Conservation (phyloP, 37 sponge, comb jelly and placozoan genomes). For the Haliclona indistincta region DNA sequence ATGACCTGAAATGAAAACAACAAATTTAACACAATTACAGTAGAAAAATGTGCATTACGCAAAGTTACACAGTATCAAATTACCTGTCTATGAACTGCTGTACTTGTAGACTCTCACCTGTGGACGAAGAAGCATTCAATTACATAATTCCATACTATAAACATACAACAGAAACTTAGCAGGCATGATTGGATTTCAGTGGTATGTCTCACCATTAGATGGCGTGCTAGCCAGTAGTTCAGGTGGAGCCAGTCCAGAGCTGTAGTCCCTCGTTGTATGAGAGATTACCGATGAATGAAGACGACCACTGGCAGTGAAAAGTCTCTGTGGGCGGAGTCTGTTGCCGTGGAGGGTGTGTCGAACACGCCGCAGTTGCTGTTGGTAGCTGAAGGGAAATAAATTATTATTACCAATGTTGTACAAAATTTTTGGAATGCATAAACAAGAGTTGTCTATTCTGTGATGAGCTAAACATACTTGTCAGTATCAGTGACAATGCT, state of each 20-base stretch:
- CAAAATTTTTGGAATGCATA: too few relatives aligned
- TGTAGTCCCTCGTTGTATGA: not conserved
- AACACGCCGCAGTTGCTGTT: not conserved
- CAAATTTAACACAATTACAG: not conserved
- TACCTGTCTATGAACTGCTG: too few relatives aligned
- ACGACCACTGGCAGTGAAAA: not conserved
- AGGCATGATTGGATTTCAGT: too few relatives aligned
- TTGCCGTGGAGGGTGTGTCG: slow-evolving; percentile 7
- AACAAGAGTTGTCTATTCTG: too few relatives aligned
- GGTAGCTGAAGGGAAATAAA: not conserved
- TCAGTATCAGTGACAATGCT: too few relatives aligned
- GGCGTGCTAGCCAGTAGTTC: not conserved
- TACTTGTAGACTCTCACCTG: too few relatives aligned
- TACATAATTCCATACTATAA: not conserved
- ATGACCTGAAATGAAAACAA: not conserved
- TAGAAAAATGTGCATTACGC: not conserved
- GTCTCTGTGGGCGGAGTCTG: not conserved
- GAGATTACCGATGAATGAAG: not conserved
- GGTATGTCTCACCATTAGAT: too few relatives aligned
- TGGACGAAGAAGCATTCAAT: not conserved
- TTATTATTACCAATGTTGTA: too few relatives aligned
- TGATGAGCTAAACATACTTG: too few relatives aligned
- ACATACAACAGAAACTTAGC: not conserved
- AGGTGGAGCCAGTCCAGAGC: not conserved
- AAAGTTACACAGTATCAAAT: too few relatives aligned